Evolutionary conservation across 2,113 vertebrate genomes (phyloP), one percentile per base, ranked within the genome.

Genomic region (Burhinus oedicnemus): DNA sequence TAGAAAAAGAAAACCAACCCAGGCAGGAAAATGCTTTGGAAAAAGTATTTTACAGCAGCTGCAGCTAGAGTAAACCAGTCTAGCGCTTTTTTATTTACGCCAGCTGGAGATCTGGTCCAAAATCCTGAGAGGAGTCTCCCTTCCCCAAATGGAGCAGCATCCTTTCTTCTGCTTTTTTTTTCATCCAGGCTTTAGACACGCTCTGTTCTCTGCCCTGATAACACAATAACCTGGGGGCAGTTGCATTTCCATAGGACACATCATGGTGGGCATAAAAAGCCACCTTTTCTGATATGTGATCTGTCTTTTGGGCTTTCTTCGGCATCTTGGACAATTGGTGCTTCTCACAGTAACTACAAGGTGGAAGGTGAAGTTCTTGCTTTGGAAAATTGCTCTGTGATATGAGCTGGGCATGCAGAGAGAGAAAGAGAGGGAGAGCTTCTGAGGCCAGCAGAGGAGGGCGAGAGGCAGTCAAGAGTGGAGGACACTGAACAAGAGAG

Each of bases 121-220:
- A n/a, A 85, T 70, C 30, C 40, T 70, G 69, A 54, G 32, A 94
- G 55, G 85, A 96, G 32, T 20, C n/a, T 74, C 38, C 32, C 30
- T 70, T 75, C 29, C 49, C 69, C 65, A 79, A 20, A 47, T 1
- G 10, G 30, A 74, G 69, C 40, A 79, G 52, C 34, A 49, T 44
- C 54, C 49, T 36, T 71, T 44, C 40, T 71, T 42, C 26, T 47
- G 17, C 10, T 10, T 7, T 70, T 49, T 32, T 7, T 34, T 30
- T 4, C 40, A 87, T 32, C 9, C 77, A 30, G 45, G 27, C 22
- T 29, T 21, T 25, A 83, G 34, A 5, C 8, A 22, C 0, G 0
- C 14, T 38, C 21, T 49, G 26, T 19, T 58, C 42, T 57, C 49
- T 51, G 49, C 30, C 30, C 69, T 61, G 22, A 2, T 4, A 25